Evolutionary conservation across 2,113 vertebrate species (phyloP), one percentile per base, ranked within the genome.

Genomic region (Daphoenositta chrysoptera): DNA sequence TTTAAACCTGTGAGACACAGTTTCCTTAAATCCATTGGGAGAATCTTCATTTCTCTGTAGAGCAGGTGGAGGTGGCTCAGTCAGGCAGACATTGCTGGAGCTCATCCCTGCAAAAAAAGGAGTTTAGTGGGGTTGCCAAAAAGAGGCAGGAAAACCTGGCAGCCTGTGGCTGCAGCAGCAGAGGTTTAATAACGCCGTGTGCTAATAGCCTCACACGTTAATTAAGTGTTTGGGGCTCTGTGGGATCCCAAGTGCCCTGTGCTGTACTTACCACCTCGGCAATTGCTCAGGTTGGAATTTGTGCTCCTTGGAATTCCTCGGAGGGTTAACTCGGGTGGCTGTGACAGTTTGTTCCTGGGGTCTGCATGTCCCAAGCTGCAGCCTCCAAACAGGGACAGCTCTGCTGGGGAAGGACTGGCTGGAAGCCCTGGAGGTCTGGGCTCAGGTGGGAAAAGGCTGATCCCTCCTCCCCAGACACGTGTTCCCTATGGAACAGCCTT

Each of bases 151-250:
- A 27, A 51, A 78, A 84, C 28, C 31, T 63, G 93, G 91, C 80
- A 45, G 60, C 21, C 64, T 94, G 95, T 95, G 70, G 94, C 57
- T 28, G 8, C 17, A 48, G 61, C 91, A 95, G 93, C 76, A 68
- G 40, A 93, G 72, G 81, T 84, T 96, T 97, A 89, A 96, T 96
- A 54, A 89, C 66, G 69, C 63, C 30, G 39, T 40, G 58, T 65
- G 94, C 88, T 86, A 95, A 93, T 95, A 82, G 91, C 72, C 47
- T 96, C 92, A 61, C 82, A 31, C n/a, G 94, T 78, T 93, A 94
- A 96, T 90, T 93, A 96, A 97, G 91, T 83, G 63, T 71, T 73
- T n/a, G 31, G 94, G 92, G 89, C 89, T 90, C 71, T 81, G 50
- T n/a, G 47, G 39, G 1, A 58, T 96, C 85, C 93, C 89, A 33